Conservation (phyloP, 2,113 vertebrate species). For the Stomatorhinus ivindoensis region DNA sequence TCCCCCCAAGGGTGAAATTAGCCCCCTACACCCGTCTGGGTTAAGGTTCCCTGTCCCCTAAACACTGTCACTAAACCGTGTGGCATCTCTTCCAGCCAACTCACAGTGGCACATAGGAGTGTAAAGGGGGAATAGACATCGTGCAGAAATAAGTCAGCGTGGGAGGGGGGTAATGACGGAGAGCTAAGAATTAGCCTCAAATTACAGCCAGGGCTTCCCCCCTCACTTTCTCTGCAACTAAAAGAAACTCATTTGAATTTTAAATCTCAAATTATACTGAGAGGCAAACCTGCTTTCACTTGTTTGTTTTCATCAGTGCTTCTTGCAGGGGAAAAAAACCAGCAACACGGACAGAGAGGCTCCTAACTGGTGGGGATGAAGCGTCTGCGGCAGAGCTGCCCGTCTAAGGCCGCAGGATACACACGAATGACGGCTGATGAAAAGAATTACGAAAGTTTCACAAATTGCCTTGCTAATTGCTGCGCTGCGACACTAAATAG, state of each 20-base stretch:
- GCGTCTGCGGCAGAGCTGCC: background rate
- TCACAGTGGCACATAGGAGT: background rate
- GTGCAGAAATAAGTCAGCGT: background rate
- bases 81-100: background rate
- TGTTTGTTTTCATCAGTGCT: constrained; percentile 1
- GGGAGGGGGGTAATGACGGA: background rate
- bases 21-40: background rate
- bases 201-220: background rate
- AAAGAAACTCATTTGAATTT: constrained; percentile 7
- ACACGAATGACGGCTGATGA: background rate
- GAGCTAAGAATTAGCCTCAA: background rate
- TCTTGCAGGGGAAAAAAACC: background rate
- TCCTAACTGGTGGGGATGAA: background rate
- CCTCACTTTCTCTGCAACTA: background rate
- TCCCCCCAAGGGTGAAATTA: background rate
- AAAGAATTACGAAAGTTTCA: background rate
- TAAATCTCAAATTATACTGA: background rate
- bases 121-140: background rate
- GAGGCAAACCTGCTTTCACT: constrained; percentile 4
- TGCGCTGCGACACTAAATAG: background rate
- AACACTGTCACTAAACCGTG: background rate
- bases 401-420: background rate
- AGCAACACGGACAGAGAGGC: background rate
- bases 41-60: background rate
- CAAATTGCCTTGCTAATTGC: background rate